Conservation (phyloP, 2,888 invertebrate genomes). For the Vandiemenella viatica region DNA sequence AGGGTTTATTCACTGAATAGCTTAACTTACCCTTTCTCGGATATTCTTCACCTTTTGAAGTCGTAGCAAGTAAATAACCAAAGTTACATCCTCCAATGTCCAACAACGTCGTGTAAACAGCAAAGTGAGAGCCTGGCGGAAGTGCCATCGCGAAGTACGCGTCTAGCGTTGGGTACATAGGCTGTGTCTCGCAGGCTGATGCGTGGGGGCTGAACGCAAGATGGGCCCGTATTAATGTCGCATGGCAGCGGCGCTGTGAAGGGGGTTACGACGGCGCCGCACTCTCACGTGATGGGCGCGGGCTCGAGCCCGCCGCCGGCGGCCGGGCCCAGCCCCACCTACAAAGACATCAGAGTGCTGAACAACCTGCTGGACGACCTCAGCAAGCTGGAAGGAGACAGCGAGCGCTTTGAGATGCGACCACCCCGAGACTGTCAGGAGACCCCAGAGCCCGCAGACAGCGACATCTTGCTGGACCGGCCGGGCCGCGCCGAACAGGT, state of each 20-base stretch:
- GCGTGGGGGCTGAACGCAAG: background rate
- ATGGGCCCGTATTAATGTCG: background rate
- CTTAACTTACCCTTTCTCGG: too few relatives aligned
- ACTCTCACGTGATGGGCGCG: slow-evolving; percentile 12
- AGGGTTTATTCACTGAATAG: too few relatives aligned
- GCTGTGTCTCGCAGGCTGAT: background rate
- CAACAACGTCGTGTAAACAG: too few relatives aligned
- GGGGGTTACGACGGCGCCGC: slow-evolving; percentile 12
- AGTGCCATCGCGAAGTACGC: background rate
- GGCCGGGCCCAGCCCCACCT: slow-evolving; percentile 9
- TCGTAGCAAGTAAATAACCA: too few relatives aligned
- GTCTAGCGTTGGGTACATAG: background rate
- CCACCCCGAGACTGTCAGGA: too few relatives aligned
- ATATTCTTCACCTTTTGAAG: too few relatives aligned
- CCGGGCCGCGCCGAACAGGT: background rate
- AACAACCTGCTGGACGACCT: slow-evolving; percentile 29
- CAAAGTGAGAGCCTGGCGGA: too few relatives aligned
- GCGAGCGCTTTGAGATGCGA: too few relatives aligned
- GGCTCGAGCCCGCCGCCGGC: slow-evolving; percentile 13
- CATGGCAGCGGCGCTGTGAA: background rate
- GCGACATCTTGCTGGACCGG: background rate
- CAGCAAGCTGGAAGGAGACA: slow-evolving; percentile 20
- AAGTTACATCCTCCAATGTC: too few relatives aligned
- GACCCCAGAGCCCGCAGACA: background rate
- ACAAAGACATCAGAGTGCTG: slow-evolving; percentile 26